Conservation (phyloP, 2,797 vertebrate genomes). For the Hydrocynus forskahlii region DNA sequence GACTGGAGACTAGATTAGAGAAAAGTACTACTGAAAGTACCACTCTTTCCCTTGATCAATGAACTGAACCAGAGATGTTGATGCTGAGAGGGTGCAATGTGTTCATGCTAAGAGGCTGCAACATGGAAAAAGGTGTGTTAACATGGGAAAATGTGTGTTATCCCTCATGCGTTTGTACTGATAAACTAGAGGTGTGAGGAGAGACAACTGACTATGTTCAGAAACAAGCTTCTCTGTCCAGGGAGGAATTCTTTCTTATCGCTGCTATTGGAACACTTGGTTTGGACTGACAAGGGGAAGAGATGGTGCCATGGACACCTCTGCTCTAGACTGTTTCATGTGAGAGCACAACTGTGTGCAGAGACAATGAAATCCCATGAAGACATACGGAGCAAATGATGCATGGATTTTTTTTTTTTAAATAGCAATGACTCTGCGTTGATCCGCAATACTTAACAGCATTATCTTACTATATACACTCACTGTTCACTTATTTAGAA, state of each 20-base stretch:
- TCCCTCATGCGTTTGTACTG: background rate
- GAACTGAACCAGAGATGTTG: background rate
- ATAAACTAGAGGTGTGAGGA: background rate
- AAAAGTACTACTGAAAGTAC: constrained; percentile 18
- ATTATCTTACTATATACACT: too few relatives aligned
- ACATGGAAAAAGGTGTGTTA: background rate
- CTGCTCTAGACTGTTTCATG: background rate
- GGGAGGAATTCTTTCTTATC: background rate
- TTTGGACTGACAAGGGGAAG: background rate
- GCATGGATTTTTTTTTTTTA: too few relatives aligned
- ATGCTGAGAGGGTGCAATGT: background rate
- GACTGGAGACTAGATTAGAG: constrained; percentile 39
- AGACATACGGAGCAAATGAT: too few relatives aligned
- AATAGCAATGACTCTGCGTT: too few relatives aligned
- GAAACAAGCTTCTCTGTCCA: background rate
- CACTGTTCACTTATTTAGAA: too few relatives aligned
- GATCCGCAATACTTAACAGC: too few relatives aligned
- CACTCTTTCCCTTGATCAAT: background rate
- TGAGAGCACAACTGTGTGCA: background rate
- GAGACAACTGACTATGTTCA: background rate
- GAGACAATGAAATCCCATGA: too few relatives aligned
- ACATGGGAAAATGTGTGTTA: background rate
- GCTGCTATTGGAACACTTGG: background rate
- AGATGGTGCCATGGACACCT: background rate
- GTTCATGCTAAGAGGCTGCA: background rate